Conservation (phyloP, 2,113 vertebrate genomes). For the Mustelus asterias region DNA sequence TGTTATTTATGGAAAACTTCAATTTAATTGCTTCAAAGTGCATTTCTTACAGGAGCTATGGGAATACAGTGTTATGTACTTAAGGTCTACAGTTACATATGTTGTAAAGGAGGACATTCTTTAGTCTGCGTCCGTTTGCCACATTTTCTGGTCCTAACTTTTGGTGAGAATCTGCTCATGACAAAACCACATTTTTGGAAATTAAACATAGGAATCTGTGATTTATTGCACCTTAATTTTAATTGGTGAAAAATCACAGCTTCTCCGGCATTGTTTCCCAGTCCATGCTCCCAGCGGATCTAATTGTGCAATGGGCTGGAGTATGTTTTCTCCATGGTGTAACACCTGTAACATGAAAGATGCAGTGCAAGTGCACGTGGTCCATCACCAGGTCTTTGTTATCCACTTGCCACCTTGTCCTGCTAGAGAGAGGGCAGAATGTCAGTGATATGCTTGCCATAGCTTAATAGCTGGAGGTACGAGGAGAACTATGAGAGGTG, state of each 20-base stretch:
- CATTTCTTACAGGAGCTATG: background rate
- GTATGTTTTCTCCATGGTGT: background rate
- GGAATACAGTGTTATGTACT: background rate
- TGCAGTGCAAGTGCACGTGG: background rate
- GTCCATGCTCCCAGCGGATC: background rate
- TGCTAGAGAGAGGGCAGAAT: background rate
- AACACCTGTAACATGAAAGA: background rate
- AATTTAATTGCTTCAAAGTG: background rate
- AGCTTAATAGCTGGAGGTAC: background rate
- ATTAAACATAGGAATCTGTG: background rate
- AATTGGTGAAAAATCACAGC: no score
- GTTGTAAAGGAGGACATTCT: background rate
- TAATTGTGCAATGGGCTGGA: background rate
- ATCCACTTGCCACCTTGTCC: background rate
- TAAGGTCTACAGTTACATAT: slow-evolving; percentile 1
- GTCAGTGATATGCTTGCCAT: background rate
- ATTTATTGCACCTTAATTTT: background rate
- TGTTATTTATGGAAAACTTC: slow-evolving; percentile 2
- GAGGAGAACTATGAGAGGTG: background rate
- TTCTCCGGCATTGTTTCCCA: background rate
- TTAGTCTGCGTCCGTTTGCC: background rate
- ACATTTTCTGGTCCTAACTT: background rate
- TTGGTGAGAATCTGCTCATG: background rate
- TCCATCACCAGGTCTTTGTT: background rate
- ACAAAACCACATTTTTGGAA: background rate